These are phyloP conservation scores for Sebastolobus alascanus DNA, from an alignment of 2,797 vertebrate genomes.

Conservation along the genomic window DNA sequence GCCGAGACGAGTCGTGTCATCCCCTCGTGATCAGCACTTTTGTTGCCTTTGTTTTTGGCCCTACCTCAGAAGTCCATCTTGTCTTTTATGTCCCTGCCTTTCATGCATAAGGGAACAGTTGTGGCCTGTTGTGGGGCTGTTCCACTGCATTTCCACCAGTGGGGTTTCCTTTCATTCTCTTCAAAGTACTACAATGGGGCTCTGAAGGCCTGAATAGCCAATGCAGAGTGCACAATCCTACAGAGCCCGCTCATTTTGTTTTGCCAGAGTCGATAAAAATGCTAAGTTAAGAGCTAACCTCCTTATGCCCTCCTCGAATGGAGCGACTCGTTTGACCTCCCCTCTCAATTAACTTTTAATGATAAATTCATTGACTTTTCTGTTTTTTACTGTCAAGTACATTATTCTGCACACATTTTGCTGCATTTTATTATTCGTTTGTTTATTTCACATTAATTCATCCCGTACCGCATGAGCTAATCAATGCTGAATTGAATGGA, in stretches of 20 bases:
- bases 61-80: conserved; percentile 99
- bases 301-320: conserved; percentile 83
- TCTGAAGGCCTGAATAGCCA: conserved; percentile 95
- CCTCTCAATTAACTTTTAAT: conserved; percentile 89
- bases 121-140: conserved; percentile 99
- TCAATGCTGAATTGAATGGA: conserved; percentile 10
- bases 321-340: conserved; percentile 83
- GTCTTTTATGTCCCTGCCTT: conserved; percentile 99
- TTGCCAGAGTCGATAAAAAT: conserved; percentile 99
- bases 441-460: conserved; percentile 14
- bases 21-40: conserved; percentile 99
- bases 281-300: conserved; percentile 93
- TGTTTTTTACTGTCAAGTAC: conserved; percentile 19
- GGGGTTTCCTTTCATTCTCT: conserved; percentile 99
- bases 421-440: conserved; percentile 1
- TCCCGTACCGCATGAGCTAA: not conserved
- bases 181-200: conserved; percentile 96
- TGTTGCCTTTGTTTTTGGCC: conserved; percentile 99
- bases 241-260: conserved; percentile 99
- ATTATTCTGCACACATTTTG: conserved; percentile 29
- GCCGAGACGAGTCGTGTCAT: conserved; percentile 96
- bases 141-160: conserved; percentile 99
- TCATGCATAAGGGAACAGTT: conserved; percentile 99
- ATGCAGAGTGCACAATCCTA: conserved; percentile 96
- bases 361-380: conserved; percentile 80